phyloP scores from a whole-genome alignment of 2,888 invertebrate genomes.

The Luperina nickerlii region DNA sequence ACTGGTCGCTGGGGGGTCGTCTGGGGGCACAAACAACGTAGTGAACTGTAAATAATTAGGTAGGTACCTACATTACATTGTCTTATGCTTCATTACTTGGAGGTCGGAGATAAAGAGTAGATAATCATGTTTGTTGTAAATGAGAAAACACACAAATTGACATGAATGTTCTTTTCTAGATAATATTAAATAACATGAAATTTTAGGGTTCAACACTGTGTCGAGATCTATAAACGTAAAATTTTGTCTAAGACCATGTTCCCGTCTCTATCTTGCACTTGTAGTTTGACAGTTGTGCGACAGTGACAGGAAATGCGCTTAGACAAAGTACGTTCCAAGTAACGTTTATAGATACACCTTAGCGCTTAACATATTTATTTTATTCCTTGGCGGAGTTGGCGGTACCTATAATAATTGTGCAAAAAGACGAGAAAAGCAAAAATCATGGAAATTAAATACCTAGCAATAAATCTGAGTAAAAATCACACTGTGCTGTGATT shows the following conservation, averaged over 20 bases:
- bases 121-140: slow-evolving; percentile 26
- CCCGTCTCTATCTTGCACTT: not conserved
- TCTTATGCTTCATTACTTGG: slow-evolving; percentile 32
- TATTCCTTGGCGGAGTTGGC: too few relatives aligned
- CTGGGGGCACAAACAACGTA: not conserved
- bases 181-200: not conserved
- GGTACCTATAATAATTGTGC: not conserved
- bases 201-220: too few relatives aligned
- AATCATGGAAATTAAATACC: not conserved
- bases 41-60: slow-evolving; percentile 2
- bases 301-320: not conserved
- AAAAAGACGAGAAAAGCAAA: not conserved
- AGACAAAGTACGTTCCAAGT: not conserved
- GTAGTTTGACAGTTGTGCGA: not conserved
- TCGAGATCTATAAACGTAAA: not conserved
- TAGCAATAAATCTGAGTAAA: not conserved
- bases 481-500: not conserved
- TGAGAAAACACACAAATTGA: not conserved
- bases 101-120: slow-evolving; percentile 41
- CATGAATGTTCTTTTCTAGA: not conserved
- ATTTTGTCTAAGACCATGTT: not conserved
- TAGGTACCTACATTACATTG: slow-evolving; percentile 17
- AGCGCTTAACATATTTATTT: not conserved
- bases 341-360: not conserved
- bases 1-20: not conserved